phyloP scores from a whole-genome alignment of 1,140 invertebrate genomes.

The Brachionus paranguensis region DNA sequence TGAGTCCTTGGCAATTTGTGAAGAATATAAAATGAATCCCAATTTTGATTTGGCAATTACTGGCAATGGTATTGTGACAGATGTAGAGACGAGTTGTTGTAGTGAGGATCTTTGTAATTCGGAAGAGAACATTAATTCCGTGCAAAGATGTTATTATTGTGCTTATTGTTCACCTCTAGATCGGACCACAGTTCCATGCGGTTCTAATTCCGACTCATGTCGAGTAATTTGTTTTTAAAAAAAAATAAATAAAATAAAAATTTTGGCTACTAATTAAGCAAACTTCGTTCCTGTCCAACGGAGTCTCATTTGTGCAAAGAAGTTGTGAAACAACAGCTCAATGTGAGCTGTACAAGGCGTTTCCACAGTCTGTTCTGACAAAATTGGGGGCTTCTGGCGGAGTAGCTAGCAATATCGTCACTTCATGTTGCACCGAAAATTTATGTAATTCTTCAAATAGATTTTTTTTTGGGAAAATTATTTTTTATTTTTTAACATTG shows the following conservation, averaged over 20 bases:
- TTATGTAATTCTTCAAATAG: slow-evolving; percentile 14
- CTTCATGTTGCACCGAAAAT: not conserved
- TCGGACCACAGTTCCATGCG: not conserved
- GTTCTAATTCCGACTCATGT: not conserved
- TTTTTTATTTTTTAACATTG: not conserved
- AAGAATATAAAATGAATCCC: not conserved
- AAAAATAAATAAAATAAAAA: not conserved
- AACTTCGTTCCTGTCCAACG: slow-evolving; percentile 5
- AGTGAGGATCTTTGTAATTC: slow-evolving; percentile 9
- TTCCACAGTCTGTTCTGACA: not conserved
- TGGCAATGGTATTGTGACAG: not conserved
- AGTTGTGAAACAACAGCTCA: not conserved
- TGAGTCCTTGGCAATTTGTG: slow-evolving; percentile 2
- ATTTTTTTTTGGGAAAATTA: not conserved
- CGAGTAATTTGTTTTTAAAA: not conserved
- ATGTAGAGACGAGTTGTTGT: not conserved
- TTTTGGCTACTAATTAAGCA: not conserved
- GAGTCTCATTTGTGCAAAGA: slow-evolving; percentile 2
- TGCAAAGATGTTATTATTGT: slow-evolving; percentile 4
- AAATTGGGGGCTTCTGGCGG: not conserved
- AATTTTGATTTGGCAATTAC: not conserved
- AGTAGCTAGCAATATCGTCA: not conserved
- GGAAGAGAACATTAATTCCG: not conserved
- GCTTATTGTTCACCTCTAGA: not conserved
- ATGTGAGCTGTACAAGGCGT: not conserved